A percentile compares a stretch with the other conserved stretches of the same genome.
phyloP scores from a whole-genome alignment of 2,797 vertebrate species.

The Coregonus sp. region DNA sequence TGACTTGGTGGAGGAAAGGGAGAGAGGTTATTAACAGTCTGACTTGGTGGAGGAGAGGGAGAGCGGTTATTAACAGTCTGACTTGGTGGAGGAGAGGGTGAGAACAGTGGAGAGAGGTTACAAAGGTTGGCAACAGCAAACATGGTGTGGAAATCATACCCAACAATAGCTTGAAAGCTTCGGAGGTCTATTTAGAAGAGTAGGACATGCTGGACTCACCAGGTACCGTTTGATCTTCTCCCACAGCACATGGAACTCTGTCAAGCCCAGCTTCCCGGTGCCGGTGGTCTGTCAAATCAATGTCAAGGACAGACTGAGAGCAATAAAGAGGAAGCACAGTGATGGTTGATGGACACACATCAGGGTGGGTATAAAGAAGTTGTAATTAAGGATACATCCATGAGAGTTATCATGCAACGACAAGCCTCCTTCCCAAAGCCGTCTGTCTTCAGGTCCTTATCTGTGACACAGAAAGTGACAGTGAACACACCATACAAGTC shows the following conservation, averaged over 20 bases:
- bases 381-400: slow-evolving; percentile 50
- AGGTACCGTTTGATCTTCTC: slow-evolving; percentile 82
- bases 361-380: background rate
- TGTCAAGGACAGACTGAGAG: slow-evolving; percentile 50
- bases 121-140: background rate
- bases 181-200: background rate
- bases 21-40: slow-evolving; percentile 64
- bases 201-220: slow-evolving; percentile 60
- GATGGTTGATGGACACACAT: background rate
- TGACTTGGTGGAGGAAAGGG: slow-evolving; percentile 37
- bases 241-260: slow-evolving; percentile 85
- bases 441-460: slow-evolving; percentile 81
- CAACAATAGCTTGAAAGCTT: background rate
- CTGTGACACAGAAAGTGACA: slow-evolving; percentile 48
- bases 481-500: background rate
- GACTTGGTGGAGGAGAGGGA: background rate
- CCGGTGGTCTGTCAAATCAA: slow-evolving; percentile 71
- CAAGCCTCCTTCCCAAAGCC: slow-evolving; percentile 82
- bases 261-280: slow-evolving; percentile 78
- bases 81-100: background rate
- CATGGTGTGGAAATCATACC: background rate
- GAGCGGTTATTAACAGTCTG: slow-evolving; percentile 65
- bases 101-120: background rate
- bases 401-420: slow-evolving; percentile 80
- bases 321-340: background rate